Evolutionary conservation across 2,888 invertebrate species (phyloP).

Genomic region (Drosophila mimica): DNA sequence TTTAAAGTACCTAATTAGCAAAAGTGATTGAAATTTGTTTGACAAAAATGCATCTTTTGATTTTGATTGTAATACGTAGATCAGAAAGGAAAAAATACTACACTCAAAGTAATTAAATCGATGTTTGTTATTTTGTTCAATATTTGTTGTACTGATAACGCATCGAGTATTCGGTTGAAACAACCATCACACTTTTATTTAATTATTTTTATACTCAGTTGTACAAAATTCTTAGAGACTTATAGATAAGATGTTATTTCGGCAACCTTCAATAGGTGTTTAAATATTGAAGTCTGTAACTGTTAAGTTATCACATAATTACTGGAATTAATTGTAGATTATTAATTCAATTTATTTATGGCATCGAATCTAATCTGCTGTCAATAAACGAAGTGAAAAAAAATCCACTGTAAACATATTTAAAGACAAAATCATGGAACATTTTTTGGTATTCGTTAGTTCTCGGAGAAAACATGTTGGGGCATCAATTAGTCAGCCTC

Average conservation of each 20-base stretch:
- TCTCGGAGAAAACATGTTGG: neutral
- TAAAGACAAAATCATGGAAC: neutral
- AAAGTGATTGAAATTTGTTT: neutral
- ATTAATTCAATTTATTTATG: neutral
- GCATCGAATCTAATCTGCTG: neutral
- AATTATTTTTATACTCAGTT: neutral
- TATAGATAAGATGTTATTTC: neutral
- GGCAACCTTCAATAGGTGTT: neutral
- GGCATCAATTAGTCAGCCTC: neutral
- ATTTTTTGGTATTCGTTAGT: neutral
- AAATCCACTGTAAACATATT: neutral
- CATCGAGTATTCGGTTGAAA: neutral
- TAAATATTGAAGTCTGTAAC: neutral
- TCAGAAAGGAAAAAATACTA: neutral
- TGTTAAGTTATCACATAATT: neutral
- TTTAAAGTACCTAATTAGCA: neutral
- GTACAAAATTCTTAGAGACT: neutral
- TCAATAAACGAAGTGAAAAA: neutral
- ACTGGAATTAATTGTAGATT: neutral
- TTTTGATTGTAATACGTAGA: neutral
- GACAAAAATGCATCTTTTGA: neutral
- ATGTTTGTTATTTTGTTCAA: neutral
- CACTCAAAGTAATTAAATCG: no score
- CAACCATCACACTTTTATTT: neutral
- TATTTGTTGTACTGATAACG: neutral